phyloP scores from a whole-genome alignment of 1,140 invertebrate genomes.

The Megathymus violae region DNA sequence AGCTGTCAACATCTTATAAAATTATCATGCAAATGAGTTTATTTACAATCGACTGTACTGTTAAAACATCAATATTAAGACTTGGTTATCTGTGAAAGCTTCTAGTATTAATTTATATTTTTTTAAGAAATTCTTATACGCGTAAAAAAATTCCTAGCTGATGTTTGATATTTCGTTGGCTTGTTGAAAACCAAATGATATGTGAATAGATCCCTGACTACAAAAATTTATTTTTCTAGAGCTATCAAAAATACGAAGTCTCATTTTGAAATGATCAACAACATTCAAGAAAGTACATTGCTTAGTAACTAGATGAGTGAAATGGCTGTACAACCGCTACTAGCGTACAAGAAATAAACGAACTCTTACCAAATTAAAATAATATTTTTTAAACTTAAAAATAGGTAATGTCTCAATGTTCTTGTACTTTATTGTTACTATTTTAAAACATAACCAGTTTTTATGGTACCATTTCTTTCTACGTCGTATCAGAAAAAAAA shows the following conservation, averaged over 20 bases:
- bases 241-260: constrained; percentile 46
- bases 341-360: constrained; percentile 70
- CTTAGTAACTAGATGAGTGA: constrained; percentile 59
- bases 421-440: no score
- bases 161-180: no score
- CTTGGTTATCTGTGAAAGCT: constrained; percentile 37
- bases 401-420: no score
- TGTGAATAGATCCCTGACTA: background rate
- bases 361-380: constrained; percentile 58
- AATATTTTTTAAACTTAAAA: constrained; percentile 54
- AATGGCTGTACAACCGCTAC: constrained; percentile 76
- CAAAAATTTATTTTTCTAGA: constrained; percentile 18
- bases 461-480: no score
- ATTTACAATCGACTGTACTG: constrained; percentile 59
- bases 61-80: constrained; percentile 31
- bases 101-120: no score
- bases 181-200: constrained; percentile 6
- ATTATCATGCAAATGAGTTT: constrained; percentile 68
- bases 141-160: no score
- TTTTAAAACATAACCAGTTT: no score
- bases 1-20: constrained; percentile 73
- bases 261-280: constrained; percentile 46
- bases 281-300: constrained; percentile 63
- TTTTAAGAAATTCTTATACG: no score
- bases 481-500: no score